phyloP scores from a whole-genome alignment of 2,113 vertebrate genomes.

The Chauna torquata region DNA sequence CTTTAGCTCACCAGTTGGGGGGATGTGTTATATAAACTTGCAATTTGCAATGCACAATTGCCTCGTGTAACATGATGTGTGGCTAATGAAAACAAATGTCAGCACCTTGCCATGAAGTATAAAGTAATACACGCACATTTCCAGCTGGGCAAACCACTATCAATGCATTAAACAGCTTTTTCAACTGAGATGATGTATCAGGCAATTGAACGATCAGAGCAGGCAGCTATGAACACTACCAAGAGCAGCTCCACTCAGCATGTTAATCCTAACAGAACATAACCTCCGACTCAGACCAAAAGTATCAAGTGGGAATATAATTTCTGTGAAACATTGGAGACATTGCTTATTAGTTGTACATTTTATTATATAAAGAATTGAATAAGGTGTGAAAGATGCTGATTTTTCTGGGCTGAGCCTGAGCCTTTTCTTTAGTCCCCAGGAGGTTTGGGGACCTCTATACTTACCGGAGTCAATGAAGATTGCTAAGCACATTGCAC shows the following conservation, averaged over 20 bases:
- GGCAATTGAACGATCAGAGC: background rate
- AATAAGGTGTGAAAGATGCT: background rate
- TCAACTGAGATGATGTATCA: background rate
- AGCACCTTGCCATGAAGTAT: background rate
- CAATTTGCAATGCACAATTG: background rate
- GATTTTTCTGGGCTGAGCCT: background rate
- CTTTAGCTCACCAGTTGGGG: background rate
- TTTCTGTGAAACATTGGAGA: background rate
- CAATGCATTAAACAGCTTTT: background rate
- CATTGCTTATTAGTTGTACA: background rate
- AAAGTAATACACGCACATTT: background rate
- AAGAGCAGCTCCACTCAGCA: background rate
- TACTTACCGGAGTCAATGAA: background rate
- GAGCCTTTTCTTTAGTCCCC: background rate
- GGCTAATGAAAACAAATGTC: constrained; percentile 24
- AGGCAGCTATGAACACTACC: background rate
- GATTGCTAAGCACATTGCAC: rapidly evolving
- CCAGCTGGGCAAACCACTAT: constrained; percentile 17
- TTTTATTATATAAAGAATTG: background rate
- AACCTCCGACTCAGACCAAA: background rate
- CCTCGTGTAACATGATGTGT: background rate
- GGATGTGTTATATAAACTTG: background rate
- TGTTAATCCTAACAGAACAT: background rate
- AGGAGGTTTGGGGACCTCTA: background rate
- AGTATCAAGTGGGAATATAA: background rate